phyloP scores from a whole-genome alignment of 2,797 vertebrate genomes.

The Platyrinchus mystaceus region DNA sequence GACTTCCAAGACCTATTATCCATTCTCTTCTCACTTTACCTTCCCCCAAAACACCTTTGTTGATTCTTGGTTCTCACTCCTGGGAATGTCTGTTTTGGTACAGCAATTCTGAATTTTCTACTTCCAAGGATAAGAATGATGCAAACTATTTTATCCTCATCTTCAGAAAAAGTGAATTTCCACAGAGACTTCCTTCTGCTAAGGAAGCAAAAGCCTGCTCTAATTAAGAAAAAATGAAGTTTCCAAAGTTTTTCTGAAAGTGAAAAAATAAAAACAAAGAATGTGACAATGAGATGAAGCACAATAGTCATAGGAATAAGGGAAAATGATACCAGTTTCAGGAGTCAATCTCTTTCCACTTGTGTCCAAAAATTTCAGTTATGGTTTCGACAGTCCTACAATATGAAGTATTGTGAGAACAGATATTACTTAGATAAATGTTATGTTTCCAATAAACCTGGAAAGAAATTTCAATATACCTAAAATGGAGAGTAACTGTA shows the following conservation, averaged over 20 bases:
- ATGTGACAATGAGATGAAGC: neutral
- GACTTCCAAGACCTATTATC: neutral
- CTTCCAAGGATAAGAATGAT: neutral
- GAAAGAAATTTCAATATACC: neutral
- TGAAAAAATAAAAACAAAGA: neutral
- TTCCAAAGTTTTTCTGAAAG: neutral
- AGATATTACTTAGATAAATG: neutral
- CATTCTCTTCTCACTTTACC: neutral
- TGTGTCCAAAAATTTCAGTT: neutral
- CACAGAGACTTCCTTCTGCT: neutral
- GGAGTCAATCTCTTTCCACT: neutral
- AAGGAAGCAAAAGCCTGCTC: neutral
- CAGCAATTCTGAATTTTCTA: neutral
- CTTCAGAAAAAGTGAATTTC: neutral
- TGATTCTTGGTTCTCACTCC: rapidly evolving
- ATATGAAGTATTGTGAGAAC: neutral
- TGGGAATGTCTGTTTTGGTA: neutral
- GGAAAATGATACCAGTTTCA: neutral
- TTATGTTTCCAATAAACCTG: neutral
- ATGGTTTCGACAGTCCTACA: neutral
- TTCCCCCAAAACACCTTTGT: neutral
- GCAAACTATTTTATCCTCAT: neutral
- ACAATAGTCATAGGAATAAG: neutral
- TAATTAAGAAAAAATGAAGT: neutral
- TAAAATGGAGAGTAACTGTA: neutral